Evolutionary conservation across 2,113 vertebrate species (phyloP), one percentile per base, ranked within the genome.

Genomic region (Dinomys branickii): DNA sequence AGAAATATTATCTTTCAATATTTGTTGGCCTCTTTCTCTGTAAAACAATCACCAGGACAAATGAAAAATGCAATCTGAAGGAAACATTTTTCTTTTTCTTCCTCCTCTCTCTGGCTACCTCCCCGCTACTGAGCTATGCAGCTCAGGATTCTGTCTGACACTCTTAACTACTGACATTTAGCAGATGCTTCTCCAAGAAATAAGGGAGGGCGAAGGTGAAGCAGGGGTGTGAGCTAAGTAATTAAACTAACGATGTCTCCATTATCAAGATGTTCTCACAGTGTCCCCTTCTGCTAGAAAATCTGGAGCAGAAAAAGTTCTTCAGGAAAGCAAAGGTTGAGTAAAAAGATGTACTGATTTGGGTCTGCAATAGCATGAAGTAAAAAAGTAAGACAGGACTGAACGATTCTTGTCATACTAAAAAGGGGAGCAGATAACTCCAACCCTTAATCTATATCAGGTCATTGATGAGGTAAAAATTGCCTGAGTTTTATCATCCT

Each of bases 81-180:
- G 73, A 88, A 96, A 92, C 95, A 83, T 94, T 97, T 95, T 96
- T 97, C 90, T 92, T n/a, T n/a, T n/a, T 93, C 94, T 41, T 92
- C 88, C 90, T 67, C 95, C 94, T 41, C 35, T 94, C 59, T 93
- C 94, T 97, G 97, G 97, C 96, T 92, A 94, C 63, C 47, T 97
- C 95, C 96, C 96, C 97, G 24, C 20, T 35, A 96, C 38, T 47
- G 41, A 94, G 61, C 85, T 83, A 58, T 71, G 95, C 65, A 56
- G 96, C 50, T 94, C 97, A 97, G 97, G 96, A 47, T 97, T 97
- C 97, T 95, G 98, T 98, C 98, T 97, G 97, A 97, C 97, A 97
- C 97, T 98, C 96, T 88, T 90, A 97, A 96, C 95, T 67, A 73
- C 94, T 97, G 97, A 98, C 98, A 98, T 98, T 97, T 97, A 98